Evolutionary conservation across 2,888 invertebrate species (phyloP).

Genomic region (Crossocerus cetratus): DNA sequence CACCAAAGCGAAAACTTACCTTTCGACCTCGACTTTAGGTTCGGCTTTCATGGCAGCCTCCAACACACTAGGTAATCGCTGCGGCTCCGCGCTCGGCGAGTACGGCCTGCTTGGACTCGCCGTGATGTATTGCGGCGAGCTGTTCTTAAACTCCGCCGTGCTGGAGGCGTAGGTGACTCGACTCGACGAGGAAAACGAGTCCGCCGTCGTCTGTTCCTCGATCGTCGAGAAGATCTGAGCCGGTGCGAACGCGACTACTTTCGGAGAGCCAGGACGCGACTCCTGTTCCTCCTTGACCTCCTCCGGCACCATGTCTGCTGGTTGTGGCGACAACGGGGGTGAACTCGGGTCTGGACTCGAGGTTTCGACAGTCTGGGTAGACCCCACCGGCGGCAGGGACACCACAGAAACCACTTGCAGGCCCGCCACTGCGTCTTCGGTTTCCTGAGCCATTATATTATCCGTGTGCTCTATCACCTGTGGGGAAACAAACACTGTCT

Average conservation of each 20-base stretch:
- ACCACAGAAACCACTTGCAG: conserved; percentile 79
- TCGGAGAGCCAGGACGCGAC: conserved; percentile 66
- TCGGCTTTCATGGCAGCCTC: conserved; percentile 93
- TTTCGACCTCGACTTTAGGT: conserved; percentile 87
- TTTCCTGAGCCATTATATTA: conserved; percentile 74
- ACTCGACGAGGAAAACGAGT: conserved; percentile 65
- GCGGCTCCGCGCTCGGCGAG: conserved; percentile 74
- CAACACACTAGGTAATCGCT: conserved; percentile 83
- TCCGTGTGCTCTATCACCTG: conserved; percentile 75
- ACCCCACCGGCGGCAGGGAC: conserved; percentile 80
- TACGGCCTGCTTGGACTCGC: conserved; percentile 70
- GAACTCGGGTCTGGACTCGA: conserved; percentile 78
- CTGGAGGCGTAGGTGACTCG: conserved; percentile 62
- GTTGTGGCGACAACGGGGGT: conserved; percentile 71
- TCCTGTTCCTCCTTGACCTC: conserved; percentile 68
- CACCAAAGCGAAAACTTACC: conserved; percentile 55
- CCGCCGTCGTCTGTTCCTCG: conserved; percentile 63
- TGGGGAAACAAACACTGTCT: not conserved
- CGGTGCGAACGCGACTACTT: conserved; percentile 67
- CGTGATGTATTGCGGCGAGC: conserved; percentile 66
- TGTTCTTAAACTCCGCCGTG: conserved; percentile 62
- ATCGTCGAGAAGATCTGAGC: conserved; percentile 65
- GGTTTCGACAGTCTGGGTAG: conserved; percentile 82
- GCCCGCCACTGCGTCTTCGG: conserved; percentile 74
- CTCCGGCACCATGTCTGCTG: conserved; percentile 64